These are phyloP conservation scores for Pyrochroa serraticornis DNA, from an alignment of 2,888 invertebrate species.

Conservation along the genomic window DNA sequence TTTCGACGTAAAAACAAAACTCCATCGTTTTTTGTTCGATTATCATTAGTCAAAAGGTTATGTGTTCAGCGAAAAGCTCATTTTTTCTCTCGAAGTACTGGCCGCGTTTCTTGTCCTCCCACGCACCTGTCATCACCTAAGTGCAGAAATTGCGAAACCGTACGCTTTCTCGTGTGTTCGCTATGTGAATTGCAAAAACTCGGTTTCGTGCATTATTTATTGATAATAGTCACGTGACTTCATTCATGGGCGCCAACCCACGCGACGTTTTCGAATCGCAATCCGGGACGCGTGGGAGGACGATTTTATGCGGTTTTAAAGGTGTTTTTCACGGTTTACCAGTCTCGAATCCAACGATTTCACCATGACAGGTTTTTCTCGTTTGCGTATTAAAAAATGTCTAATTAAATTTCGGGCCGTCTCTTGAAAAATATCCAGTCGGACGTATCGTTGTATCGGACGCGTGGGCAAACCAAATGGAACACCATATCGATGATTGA, in stretches of 20 bases:
- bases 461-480: slow-evolving; percentile 2
- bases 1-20: no score
- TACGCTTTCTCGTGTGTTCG: no score
- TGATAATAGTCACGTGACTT: slow-evolving; percentile 23
- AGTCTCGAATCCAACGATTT: slow-evolving; percentile 1
- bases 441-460: no score
- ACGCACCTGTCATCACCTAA: no score
- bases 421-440: neutral
- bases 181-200: no score
- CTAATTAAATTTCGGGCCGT: slow-evolving; percentile 5
- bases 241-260: slow-evolving; percentile 11
- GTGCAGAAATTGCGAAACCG: no score
- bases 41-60: no score
- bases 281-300: slow-evolving; percentile 8
- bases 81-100: no score
- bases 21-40: no score
- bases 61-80: no score
- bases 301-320: slow-evolving; percentile 8
- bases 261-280: neutral
- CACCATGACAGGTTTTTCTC: slow-evolving; percentile 8
- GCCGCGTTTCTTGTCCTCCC: no score
- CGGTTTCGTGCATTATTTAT: neutral
- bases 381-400: slow-evolving; percentile 4
- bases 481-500: neutral
- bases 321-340: neutral